Evolutionary conservation across 2,113 vertebrate species (phyloP), one percentile per base, ranked within the genome.

Genomic region (Otus sunia): DNA sequence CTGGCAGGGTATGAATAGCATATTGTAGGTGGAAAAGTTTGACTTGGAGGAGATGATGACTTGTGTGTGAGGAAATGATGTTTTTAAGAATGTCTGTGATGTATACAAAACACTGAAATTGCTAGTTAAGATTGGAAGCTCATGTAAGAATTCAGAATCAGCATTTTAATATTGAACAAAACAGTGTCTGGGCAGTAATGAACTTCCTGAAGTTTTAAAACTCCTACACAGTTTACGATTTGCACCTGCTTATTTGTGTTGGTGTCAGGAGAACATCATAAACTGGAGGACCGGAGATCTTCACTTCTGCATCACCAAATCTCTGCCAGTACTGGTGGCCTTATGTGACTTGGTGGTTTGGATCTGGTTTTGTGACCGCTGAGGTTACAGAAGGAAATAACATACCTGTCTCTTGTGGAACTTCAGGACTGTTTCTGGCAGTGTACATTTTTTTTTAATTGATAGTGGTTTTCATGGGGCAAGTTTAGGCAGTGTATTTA

Each of bases 241-340:
- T 89, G 43, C 88, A 92, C 88, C 60, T 94, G 86, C 76, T 89
- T 64, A 9, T 91, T 95, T 86, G 16, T 45, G 29, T 94, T 86
- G 72, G 72, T 50, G 0, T 78, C 23, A 55, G 76, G 52, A 58
- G 76, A 64, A 50, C 6, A 4, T 63, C 17, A 60, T 39, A 55
- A 80, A 74, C 12, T 8, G 67, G 45, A 43, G 73, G 63, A 32
- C 47, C 1, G 1, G 59, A 82, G 64, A 7, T 63, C 62, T 59
- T 37, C 5, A 73, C 43, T 63, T 77, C 30, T 43, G 0, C 3
- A 5, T 78, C 76, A 55, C 55, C 81, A 37, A 13, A 49, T 73
- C 76, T 29, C 32, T 60, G 73, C 68, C 86, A 72, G 67, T n/a
- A 6, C 69, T 72, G 74, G 69, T 88, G 90, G 68, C 83, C 90